phyloP scores from a whole-genome alignment of 2,888 invertebrate genomes.

The Vandiemenella viatica region DNA sequence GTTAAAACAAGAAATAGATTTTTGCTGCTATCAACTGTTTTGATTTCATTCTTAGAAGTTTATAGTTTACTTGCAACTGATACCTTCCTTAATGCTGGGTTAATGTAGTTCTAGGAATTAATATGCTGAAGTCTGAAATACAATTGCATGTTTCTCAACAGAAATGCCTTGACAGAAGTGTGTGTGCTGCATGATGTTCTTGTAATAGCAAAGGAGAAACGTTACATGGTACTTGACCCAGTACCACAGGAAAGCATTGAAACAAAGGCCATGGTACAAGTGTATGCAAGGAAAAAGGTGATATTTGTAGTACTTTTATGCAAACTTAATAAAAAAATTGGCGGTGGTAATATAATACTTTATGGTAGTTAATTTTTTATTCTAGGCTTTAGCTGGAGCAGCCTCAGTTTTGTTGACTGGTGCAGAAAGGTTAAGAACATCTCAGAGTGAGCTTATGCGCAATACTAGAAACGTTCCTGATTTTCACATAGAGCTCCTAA shows the following conservation, averaged over 20 bases:
- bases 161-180: constrained; percentile 78
- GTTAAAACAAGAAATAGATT: too few species aligned
- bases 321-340: neutral
- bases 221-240: constrained; percentile 88
- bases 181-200: constrained; percentile 85
- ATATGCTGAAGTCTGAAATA: neutral
- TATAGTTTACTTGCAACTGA: too few species aligned
- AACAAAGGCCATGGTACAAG: constrained; percentile 71
- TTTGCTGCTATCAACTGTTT: too few species aligned
- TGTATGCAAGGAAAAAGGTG: constrained; percentile 80
- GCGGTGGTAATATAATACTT: neutral
- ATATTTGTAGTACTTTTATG: neutral
- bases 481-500: constrained; percentile 80
- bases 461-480: constrained; percentile 69
- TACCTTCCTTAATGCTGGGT: too few species aligned
- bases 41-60: too few species aligned
- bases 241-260: constrained; percentile 57
- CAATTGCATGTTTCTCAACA: constrained; percentile 20
- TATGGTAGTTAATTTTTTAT: constrained; percentile 10
- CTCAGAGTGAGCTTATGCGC: constrained; percentile 63
- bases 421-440: constrained; percentile 69
- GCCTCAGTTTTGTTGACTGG: constrained; percentile 71
- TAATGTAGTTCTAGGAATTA: too few species aligned
- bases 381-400: constrained; percentile 63
- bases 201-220: constrained; percentile 80